Conservation (phyloP, 2,888 invertebrate species). For the Hirudinaria manillensis region DNA sequence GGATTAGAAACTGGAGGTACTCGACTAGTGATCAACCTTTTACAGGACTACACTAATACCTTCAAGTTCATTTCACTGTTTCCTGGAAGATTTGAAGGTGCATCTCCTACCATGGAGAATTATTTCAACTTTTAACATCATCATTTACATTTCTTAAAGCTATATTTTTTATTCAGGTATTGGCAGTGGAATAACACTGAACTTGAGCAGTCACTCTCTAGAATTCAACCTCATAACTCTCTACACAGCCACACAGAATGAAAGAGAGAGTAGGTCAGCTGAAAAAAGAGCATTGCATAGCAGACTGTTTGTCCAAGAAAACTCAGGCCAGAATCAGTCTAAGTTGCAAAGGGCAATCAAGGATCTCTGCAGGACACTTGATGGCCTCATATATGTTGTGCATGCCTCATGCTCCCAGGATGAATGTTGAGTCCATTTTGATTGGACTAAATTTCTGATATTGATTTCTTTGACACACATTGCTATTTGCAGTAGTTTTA, state of each 20-base stretch:
- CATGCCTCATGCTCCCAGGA: constrained; percentile 43
- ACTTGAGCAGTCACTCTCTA: not conserved
- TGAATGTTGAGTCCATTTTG: constrained; percentile 37
- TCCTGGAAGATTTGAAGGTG: constrained; percentile 18
- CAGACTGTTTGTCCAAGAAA: constrained; percentile 40
- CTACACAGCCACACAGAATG: constrained; percentile 36
- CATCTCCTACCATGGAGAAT: constrained; percentile 30
- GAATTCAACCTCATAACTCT: constrained; percentile 38
- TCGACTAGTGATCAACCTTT: constrained; percentile 30
- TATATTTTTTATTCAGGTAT: constrained; percentile 14
- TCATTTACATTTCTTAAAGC: not conserved
- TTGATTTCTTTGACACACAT: not conserved
- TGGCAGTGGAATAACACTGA: constrained; percentile 20
- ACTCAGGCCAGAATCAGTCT: constrained; percentile 22
- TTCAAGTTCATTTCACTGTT: constrained; percentile 35
- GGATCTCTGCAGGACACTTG: constrained; percentile 48
- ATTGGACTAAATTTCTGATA: not conserved
- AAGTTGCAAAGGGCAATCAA: constrained; percentile 46
- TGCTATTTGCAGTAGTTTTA: constrained; percentile 18
- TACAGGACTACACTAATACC: constrained; percentile 19
- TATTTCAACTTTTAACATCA: not conserved
- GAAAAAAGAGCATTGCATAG: constrained; percentile 37
- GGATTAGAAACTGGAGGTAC: constrained; percentile 38
- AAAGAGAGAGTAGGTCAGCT: constrained; percentile 32
- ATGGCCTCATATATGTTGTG: constrained; percentile 50